phyloP scores from a whole-genome alignment of 2,113 vertebrate species.

The Dipodomys stephensi region DNA sequence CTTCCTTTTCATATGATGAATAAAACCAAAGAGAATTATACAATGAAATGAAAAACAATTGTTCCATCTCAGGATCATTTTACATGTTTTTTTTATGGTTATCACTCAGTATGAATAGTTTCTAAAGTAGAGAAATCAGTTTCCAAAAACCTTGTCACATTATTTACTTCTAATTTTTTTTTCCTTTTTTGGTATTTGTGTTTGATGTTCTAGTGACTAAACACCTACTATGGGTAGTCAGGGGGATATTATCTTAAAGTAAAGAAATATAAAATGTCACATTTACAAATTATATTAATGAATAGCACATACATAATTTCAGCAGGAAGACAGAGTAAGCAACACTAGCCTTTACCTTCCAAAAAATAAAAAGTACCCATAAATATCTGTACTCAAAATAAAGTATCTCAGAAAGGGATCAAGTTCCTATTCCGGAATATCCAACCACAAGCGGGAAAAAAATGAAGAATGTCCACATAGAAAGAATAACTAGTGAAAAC shows the following conservation, averaged over 20 bases:
- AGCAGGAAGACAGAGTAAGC: neutral
- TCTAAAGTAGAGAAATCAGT: neutral
- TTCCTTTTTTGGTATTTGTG: neutral
- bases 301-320: neutral
- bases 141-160: neutral
- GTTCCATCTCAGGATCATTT: neutral
- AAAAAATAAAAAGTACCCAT: neutral
- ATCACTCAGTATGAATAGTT: neutral
- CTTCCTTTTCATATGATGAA: neutral
- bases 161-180: constrained; percentile 1
- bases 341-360: neutral
- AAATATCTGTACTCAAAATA: neutral
- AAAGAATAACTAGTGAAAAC: neutral
- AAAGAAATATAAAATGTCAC: neutral
- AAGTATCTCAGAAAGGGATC: neutral
- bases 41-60: neutral
- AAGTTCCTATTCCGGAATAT: neutral
- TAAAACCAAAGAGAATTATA: neutral
- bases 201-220: constrained; percentile 13
- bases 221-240: neutral
- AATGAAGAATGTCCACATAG: neutral
- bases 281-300: neutral
- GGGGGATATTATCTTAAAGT: neutral
- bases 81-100: neutral
- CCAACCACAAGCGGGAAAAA: neutral